A percentile compares a stretch with the other conserved stretches of the same genome.
phyloP scores from a whole-genome alignment of 92 coral and sea anemone genomes.

The Heliopora coerulea region DNA sequence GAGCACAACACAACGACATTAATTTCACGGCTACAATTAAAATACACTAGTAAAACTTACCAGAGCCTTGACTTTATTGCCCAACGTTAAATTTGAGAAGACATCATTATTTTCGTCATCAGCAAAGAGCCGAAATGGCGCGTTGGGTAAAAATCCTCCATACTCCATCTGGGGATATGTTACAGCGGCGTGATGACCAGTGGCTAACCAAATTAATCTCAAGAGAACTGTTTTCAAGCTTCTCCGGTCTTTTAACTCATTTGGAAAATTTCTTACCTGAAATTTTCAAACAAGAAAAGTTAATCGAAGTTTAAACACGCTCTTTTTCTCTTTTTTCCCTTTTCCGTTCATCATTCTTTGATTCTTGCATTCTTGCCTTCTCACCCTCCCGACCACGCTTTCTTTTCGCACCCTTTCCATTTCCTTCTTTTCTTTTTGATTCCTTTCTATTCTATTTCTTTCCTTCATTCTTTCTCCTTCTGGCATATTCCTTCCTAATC shows the following conservation, averaged over 20 bases:
- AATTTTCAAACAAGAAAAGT: background rate
- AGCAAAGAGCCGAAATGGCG: constrained; percentile 88
- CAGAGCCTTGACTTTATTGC: constrained; percentile 94
- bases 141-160: constrained; percentile 93
- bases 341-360: too few species aligned
- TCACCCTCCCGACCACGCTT: too few species aligned
- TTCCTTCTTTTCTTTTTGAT: background rate
- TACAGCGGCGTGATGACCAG: constrained; percentile 86
- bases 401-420: background rate
- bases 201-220: constrained; percentile 79
- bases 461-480: too few species aligned
- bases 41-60: constrained; percentile 43
- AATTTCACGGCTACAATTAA: too few species aligned
- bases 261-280: constrained; percentile 82
- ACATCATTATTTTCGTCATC: constrained; percentile 63
- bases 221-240: constrained; percentile 55
- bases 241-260: constrained; percentile 49
- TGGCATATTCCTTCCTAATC: too few species aligned
- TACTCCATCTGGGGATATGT: constrained; percentile 89
- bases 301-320: background rate
- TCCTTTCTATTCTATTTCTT: too few species aligned
- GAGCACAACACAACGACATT: background rate
- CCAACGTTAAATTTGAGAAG: constrained; percentile 88
- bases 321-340: background rate
- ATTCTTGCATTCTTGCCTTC: too few species aligned